Percentiles rank a stretch among this genome's conserved stretches.
Conservation (phyloP, 1,140 invertebrate species). For the Pogonognathellus flavescens region DNA sequence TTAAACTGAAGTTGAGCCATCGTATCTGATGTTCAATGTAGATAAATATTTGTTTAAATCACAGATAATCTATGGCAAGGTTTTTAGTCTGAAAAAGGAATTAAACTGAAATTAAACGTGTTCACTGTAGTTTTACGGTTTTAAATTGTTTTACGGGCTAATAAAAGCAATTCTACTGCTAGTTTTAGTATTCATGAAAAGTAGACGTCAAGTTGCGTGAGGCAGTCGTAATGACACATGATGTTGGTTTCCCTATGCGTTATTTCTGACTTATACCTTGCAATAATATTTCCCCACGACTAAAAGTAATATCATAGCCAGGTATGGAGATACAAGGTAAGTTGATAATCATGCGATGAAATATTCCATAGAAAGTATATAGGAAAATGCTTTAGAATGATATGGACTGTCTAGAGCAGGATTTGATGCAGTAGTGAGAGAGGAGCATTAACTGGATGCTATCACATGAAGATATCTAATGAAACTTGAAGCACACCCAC, state of each 20-base stretch:
- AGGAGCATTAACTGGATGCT: not conserved
- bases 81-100: too few relatives aligned
- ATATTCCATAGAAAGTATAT: constrained; percentile 12
- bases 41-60: too few relatives aligned
- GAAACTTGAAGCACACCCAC: constrained; percentile 33
- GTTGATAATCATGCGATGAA: not conserved
- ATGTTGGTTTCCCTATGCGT: not conserved
- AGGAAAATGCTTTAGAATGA: not conserved
- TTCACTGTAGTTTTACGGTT: not conserved
- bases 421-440: constrained; percentile 12
- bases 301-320: not conserved
- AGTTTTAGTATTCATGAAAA: constrained; percentile 20
- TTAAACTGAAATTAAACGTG: not conserved
- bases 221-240: constrained; percentile 16
- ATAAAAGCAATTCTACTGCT: constrained; percentile 1
- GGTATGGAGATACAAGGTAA: not conserved
- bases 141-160: constrained; percentile 5
- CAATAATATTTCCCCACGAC: not conserved
- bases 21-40: too few relatives aligned
- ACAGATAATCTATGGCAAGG: too few relatives aligned
- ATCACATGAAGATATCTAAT: constrained; percentile 15
- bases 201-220: constrained; percentile 22
- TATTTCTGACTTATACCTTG: not conserved
- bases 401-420: not conserved
- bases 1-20: not conserved